Base-by-base conservation (phyloP, 2,113 vertebrate species). In the Carassius carassius region DNA sequence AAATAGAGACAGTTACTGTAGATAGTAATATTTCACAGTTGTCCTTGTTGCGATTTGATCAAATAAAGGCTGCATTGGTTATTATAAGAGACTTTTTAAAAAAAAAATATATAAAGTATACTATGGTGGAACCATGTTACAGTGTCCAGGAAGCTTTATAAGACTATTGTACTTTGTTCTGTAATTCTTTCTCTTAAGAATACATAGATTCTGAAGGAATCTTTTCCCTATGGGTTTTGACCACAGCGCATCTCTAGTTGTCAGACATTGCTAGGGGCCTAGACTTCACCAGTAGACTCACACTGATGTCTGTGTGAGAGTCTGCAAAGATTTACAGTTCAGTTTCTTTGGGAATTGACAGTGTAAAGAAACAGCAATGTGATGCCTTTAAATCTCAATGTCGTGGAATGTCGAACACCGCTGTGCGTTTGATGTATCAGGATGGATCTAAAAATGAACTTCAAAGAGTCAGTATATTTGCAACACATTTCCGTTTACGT, bases 401-500 rank as follows among this genome's bases (percentile, higher is more conserved):
- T n/a, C n/a, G 79, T 89, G 87, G 86, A 91, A 89, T 92, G 90
- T 86, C 90, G 89, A 81, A 86, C 81, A 78, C 67, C 73, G 83
- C 84, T 87, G 60, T 88, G 87, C 86, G 89, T 93, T 94, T 94
- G 94, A 95, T 93, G 93, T 84, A 91, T 91, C 85, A 83, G 84
- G 69, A 88, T 77, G 21, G 19, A 44, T 84, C 72, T 78, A 75
- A 92, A 93, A 95, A 93, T 92, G 91, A 91, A 93, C 93, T 92
- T 94, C 92, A 94, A 94, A 94, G 92, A 79, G 83, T 81, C 85
- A 44, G 83, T 90, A 41, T 91, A 88, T 92, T 91, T 91, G 84
- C 81, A 87, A 89, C 86, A 88, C 91, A 89, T 51, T 92, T 92
- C 88, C 88, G 87, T 93, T 93, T 91, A 87, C 89, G 83, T 92